Percentiles rank a stretch among this genome's conserved stretches.
Evolutionary conservation across 2,888 invertebrate genomes (phyloP).

Genomic region (Tiliacea citrago): DNA sequence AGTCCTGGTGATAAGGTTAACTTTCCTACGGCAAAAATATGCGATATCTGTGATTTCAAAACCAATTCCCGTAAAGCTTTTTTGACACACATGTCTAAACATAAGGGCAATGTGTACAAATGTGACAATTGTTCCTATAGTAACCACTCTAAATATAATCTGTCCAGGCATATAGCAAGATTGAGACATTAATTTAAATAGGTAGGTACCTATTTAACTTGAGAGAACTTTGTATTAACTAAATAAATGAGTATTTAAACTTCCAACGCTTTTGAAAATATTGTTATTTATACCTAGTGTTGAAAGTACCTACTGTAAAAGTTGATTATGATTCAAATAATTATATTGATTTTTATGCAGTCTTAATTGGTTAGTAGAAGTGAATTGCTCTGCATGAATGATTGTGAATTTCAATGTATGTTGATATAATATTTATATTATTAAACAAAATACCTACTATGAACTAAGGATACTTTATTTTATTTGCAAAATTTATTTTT

Average conservation of each 20-base stretch:
- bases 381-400: background rate
- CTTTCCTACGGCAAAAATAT: background rate
- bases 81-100: conserved; percentile 12
- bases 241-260: background rate
- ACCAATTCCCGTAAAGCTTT: conserved; percentile 17
- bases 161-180: conserved; percentile 12
- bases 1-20: background rate
- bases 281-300: too few species aligned
- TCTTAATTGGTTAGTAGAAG: background rate
- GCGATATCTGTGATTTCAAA: conserved; percentile 17
- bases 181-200: conserved; percentile 1
- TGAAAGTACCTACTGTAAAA: background rate
- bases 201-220: background rate
- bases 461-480: background rate
- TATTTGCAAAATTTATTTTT: background rate
- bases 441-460: background rate
- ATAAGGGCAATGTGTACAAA: conserved; percentile 14
- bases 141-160: conserved; percentile 30
- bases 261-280: background rate
- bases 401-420: too few species aligned
- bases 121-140: conserved; percentile 39
- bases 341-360: background rate
- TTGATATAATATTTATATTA: too few species aligned
- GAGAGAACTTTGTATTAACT: background rate
- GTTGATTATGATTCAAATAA: conserved; percentile 11